phyloP scores from a whole-genome alignment of 1,140 invertebrate species.

The Saccostrea cuccullata region DNA sequence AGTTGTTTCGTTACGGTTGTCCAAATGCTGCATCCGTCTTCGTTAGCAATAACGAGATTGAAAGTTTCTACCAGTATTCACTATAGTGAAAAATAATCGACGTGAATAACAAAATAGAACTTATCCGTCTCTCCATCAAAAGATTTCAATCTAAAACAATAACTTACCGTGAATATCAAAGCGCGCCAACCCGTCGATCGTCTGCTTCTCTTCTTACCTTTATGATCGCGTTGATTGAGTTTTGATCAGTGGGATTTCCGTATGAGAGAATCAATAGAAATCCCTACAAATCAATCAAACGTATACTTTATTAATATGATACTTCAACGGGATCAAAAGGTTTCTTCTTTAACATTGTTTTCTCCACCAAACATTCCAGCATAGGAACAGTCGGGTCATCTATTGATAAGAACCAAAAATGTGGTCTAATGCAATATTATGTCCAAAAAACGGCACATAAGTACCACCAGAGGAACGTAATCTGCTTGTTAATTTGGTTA shows the following conservation, averaged over 20 bases:
- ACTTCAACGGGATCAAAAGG: constrained; percentile 28
- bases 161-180: background rate
- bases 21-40: background rate
- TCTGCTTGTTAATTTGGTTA: constrained; percentile 27
- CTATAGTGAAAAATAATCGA: background rate
- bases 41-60: constrained; percentile 5
- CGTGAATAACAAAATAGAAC: constrained; percentile 11
- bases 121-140: background rate
- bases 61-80: constrained; percentile 13
- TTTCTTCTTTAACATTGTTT: background rate
- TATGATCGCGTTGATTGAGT: constrained; percentile 22
- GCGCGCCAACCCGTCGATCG: constrained; percentile 21
- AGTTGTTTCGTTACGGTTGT: background rate
- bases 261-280: constrained; percentile 17
- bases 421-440: background rate
- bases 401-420: background rate
- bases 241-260: constrained; percentile 25
- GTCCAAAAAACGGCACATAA: background rate
- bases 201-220: constrained; percentile 26
- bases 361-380: background rate
- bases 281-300: constrained; percentile 14
- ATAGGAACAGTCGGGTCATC: background rate
- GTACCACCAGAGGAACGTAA: constrained; percentile 6
- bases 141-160: constrained; percentile 36
- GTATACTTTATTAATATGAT: constrained; percentile 33